Base-by-base conservation (phyloP, 2,888 invertebrate species). In the Penaeus monodon region DNA sequence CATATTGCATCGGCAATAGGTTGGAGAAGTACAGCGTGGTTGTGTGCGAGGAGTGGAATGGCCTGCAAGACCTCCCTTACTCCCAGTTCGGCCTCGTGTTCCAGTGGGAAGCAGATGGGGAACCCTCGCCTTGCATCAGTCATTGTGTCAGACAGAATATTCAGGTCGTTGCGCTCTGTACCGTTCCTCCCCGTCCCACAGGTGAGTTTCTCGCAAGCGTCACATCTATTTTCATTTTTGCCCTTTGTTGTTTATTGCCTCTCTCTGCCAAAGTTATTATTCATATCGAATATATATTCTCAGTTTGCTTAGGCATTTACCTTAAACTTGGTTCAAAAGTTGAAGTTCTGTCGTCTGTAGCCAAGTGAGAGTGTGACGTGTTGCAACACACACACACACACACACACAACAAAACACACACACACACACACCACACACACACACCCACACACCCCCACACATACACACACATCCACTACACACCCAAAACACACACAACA, bases 31-130 rank as follows among this genome's bases (percentile, higher is more conserved):
- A 24, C 29, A 84, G 80, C 63, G 68, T 88, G 63, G 65, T 88
- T 76, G 84, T 88, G 76, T 88, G 80, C 80, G 74, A 68, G 49
- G 86, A 86, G 44, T 77, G 77, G 24, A 77, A 76, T 63, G 80
- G 57, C 0, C 38, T 84, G 22, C 77, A 88, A 14, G 80, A 88
- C n/a, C 57, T 81, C 12, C 84, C 81, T 22, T 88, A 84, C 68
- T 78, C 84, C 10, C 84, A 81, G 84, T 88, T 88, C 57, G 80
- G 76, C 38, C 63, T 88, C 66, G 88, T 84, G 84, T 84, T 88
- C 66, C 84, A 88, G 77, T 88, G 88, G 88, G 88, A 88, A 38
- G 73, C 57, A 24, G 78, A 27, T 20, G 77, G 78, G 12, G 68
- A 38, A 7, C 65, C 84, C 44, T 84, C 84, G 22, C n/a, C 77